Evolutionary conservation across 2,888 invertebrate genomes (phyloP), one percentile per base, ranked within the genome.

Genomic region (Hipparchia semele): DNA sequence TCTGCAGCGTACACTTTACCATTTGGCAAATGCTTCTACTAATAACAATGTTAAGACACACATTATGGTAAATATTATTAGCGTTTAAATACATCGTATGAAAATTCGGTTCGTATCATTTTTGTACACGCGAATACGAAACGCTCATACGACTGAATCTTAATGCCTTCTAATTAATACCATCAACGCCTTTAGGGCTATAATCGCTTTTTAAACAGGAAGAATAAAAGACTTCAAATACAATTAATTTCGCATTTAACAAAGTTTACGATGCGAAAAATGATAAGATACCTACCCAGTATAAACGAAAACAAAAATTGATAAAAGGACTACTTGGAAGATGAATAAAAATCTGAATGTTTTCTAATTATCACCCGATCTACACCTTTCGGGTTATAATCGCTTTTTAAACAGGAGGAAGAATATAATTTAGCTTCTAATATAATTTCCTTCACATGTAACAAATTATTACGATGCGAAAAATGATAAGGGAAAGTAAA

Each of bases 11-110:
- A 12, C 65, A 79, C 68, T 73, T 33, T 56, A 75, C 86, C 84
- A 85, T 88, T 87, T 86, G 85, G 79, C 86, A 85, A 87, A 89
- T 75, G 71, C 70, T 51, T 65, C 77, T 71, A 75, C 75, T 74
- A 75, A 75, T 77, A 76, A 79, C 75, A 73, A 73, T 74, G 71
- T 76, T 69, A 75, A 68, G 70, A 71, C 73, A 70, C 74, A 65
- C 65, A 72, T 70, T 72, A 72, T 61, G 61, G n/a, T 49, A 51
- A 70, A 58, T 70, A 75, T 71, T 56, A 66, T 71, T 56, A 66
- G 45, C 59, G 23, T 61, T 66, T 61, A 67, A 71, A 53, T 71
- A 39, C 33, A 49, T 8, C 12, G 51, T 60, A 68, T 60, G 39
- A 68, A 60, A 51, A 51, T n/a, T 51, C 68, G 13, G 59, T 39